Base-by-base conservation (phyloP, 2,888 invertebrate species). In the Drosophila basisetae region DNA sequence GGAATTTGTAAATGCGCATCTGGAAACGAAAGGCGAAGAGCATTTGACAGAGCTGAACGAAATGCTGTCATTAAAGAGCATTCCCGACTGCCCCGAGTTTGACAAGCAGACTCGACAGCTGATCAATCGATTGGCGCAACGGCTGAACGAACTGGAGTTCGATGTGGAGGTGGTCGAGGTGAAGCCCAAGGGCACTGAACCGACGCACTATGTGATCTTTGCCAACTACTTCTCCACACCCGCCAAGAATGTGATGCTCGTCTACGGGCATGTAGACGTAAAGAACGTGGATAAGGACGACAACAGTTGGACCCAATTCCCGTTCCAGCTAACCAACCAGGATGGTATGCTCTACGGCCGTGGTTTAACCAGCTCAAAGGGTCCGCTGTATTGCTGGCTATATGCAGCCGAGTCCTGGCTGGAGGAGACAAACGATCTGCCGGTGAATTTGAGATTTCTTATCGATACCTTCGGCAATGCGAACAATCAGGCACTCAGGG, bases 221-320 rank as follows among this genome's bases (percentile, higher is more conserved):
- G 84, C 82, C 69, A 63, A 50, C 3, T 79, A 84, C n/a, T 82
- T 82, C 25, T 69, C 73, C 0, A 73, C 76, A 0, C 73, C 84
- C 0, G 55, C 55, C 28, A 84, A 82, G n/a, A 76, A 84, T 33
- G 54, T 79, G 28, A 50, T 82, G 54, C 64, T 82, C 4, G 52
- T 84, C 18, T 81, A 82, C 18, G 84, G 82, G 0, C 37, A 72
- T 33, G 55, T 76, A 13, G 69, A 72, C 28, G 82, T 82, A 9
- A 53, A 39, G 11, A 5, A 31, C 0, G 79, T 79, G 5, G 10
- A 0, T 0, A 4, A 0, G 2, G 9, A 3, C 1, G 72, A 74
- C n/a, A 28, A 64, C 13, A 37, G 43, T 0, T 82, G 82, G 82
- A 18, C 22, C 1, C 31, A 73, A 1, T n/a, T 66, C 2, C 82